These are phyloP conservation scores for Acipenser ruthenus DNA, from an alignment of 2,797 vertebrate species.

Conservation along the genomic window DNA sequence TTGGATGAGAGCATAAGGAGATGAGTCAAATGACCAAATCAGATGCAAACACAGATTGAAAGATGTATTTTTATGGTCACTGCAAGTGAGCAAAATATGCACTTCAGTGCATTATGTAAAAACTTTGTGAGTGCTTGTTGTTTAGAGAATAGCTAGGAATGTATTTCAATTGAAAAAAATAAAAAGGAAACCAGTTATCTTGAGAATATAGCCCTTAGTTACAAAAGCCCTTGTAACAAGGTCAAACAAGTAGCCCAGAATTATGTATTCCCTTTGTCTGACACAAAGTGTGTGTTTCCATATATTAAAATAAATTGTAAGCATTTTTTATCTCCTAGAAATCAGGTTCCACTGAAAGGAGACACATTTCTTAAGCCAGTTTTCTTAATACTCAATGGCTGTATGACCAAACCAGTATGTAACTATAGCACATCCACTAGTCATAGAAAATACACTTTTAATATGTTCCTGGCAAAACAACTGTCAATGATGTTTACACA, in stretches of 20 bases:
- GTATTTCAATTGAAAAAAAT: conserved; percentile 53
- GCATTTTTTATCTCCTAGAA: conserved; percentile 40
- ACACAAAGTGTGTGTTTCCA: conserved; percentile 30
- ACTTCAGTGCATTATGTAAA: conserved; percentile 13
- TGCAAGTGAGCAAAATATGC: too few species aligned
- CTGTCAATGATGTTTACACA: too few species aligned
- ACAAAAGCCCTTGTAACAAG: conserved; percentile 45
- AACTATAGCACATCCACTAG: too few species aligned
- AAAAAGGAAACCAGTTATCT: conserved; percentile 44
- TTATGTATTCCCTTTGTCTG: conserved; percentile 41
- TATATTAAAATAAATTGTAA: conserved; percentile 52
- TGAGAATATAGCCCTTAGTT: conserved; percentile 49
- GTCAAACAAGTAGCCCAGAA: conserved; percentile 43
- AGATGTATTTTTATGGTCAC: too few species aligned
- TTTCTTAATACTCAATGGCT: conserved; percentile 22
- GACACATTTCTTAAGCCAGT: conserved; percentile 32
- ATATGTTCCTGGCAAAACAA: too few species aligned
- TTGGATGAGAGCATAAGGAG: too few species aligned
- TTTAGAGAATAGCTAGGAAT: conserved; percentile 46
- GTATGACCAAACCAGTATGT: conserved; percentile 1
- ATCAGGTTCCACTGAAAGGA: conserved; percentile 38
- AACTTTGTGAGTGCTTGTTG: conserved; percentile 4
- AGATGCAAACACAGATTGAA: too few species aligned
- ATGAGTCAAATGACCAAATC: too few species aligned
- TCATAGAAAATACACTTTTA: too few species aligned